Percentiles rank a stretch among this genome's conserved stretches.
These are phyloP conservation scores for Noctua janthina DNA, from an alignment of 2,888 invertebrate species.

Conservation along the genomic window DNA sequence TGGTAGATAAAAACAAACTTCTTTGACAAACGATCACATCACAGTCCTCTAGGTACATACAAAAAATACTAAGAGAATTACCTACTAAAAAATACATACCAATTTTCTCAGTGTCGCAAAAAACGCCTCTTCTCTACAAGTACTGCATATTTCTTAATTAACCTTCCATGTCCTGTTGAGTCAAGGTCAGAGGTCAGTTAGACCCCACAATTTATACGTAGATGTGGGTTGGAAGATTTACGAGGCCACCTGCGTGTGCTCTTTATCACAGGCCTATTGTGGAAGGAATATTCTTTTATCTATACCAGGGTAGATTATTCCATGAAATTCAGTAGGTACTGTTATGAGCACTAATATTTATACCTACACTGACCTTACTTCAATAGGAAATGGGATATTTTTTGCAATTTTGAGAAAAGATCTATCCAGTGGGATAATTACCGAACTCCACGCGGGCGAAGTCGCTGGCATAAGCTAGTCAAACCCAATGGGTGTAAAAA, in stretches of 20 bases:
- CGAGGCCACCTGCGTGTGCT: constrained; percentile 54
- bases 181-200: constrained; percentile 59
- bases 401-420: background rate
- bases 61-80: background rate
- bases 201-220: constrained; percentile 67
- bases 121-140: constrained; percentile 16
- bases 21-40: background rate
- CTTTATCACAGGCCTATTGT: constrained; percentile 58
- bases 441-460: too few relatives aligned
- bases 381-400: background rate
- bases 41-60: background rate
- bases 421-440: too few relatives aligned
- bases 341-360: background rate
- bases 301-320: background rate
- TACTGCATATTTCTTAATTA: constrained; percentile 64
- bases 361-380: background rate
- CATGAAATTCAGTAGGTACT: background rate
- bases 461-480: too few relatives aligned
- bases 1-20: background rate
- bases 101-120: constrained; percentile 18
- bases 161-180: constrained; percentile 44
- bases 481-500: too few relatives aligned
- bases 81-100: constrained; percentile 31
- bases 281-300: constrained; percentile 46
- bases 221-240: constrained; percentile 71